Evolutionary conservation across 1,140 invertebrate species (phyloP).

Genomic region (Drosophila melanogaster): Release_6_plus_ISO1_MT NC_004354.4:12277501-12278000

Average conservation of each 20-base stretch:
- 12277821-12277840: conserved; percentile 53
- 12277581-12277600: conserved; percentile 14
- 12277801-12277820: conserved; percentile 55
- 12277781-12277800: conserved; percentile 83
- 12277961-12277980: conserved; percentile 83
- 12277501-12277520: not conserved
- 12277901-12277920: conserved; percentile 33
- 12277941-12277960: conserved; percentile 84
- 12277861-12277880: not conserved
- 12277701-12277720: conserved; percentile 73
- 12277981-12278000: conserved; percentile 64
- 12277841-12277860: not conserved
- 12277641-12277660: not conserved
- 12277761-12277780: conserved; percentile 75
- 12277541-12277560: conserved; percentile 26
- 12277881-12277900: not conserved
- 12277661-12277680: conserved; percentile 38
- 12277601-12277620: conserved; percentile 28
- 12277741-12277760: conserved; percentile 53
- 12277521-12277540: conserved; percentile 1
- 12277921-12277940: conserved; percentile 68
- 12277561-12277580: conserved; percentile 47
- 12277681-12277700: conserved; percentile 13
- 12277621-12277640: not conserved
- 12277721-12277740: conserved; percentile 83